Evolutionary conservation across 2,797 vertebrate species (phyloP), one percentile per base, ranked within the genome.

Genomic region (Lophura swinhoii): DNA sequence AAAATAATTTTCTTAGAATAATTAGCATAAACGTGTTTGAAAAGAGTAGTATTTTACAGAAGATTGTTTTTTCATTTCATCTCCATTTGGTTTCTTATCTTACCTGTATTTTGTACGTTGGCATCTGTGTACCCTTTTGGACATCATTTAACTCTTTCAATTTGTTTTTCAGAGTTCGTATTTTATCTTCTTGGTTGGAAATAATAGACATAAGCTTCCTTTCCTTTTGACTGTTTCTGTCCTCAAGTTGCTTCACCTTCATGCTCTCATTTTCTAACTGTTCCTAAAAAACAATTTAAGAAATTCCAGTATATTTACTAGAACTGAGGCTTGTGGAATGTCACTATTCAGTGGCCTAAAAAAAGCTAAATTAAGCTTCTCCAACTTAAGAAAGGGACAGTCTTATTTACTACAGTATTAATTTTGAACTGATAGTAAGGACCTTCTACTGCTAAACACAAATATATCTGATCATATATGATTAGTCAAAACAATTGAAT

Each of bases 221-320:
- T 95, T 96, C 94, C 68, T 97, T 97, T 84, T 96, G 95, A 96
- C 94, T 93, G 88, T 10, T 94, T 87, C 97, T 92, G 90, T 97
- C 91, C 92, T 95, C 91, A 82, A 95, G 90, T 95, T 97, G 94
- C 82, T 96, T 97, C 85, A 97, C 62, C 92, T 96, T 97, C 93
- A 93, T 88, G 75, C 86, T 97, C 63, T 96, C 95, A 48, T 60
- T 95, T 90, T 96, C 92, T 79, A 97, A 94, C 76, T 97, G 96
- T 90, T 97, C 96, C 97, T 97, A 96, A 88, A 96, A 94, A 83
- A 93, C 82, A 95, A 90, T 93, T 94, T 90, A 76, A 88, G 70
- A 94, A 94, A 92, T 41, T 84, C 7, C 60, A 86, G 49, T 62
- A 94, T 58, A 88, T 83, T 94, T 94, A 95, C 82, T 58, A 96